Evolutionary conservation across 2,888 invertebrate species (phyloP), one percentile per base, ranked within the genome.

Genomic region (Torymus tubicola): DNA sequence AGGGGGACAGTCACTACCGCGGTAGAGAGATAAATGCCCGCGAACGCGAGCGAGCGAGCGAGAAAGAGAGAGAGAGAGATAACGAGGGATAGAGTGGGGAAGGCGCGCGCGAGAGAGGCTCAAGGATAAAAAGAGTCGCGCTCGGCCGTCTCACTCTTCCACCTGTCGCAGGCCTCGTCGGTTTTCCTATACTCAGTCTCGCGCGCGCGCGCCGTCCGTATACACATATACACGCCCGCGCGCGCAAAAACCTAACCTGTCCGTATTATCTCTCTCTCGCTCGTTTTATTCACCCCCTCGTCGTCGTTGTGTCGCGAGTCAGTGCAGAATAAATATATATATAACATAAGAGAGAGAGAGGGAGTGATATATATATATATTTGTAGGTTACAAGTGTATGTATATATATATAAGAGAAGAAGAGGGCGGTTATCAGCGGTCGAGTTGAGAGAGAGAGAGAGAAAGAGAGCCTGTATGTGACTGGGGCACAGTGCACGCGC

Each of bases 71-170:
- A n/a, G 14, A 52, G 12, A 10, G 55, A 24, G 31, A 11, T 8
- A 18, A 52, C 24, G 57, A 14, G 57, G 52, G 11, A 53, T 11
- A 24, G 24, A 42, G 42, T n/a, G 18, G 42, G 64, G 8, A 5
- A 13, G 14, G 24, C 53, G 68, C 21, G 68, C 31, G 31, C 31
- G 31, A 31, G 31, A 31, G 31, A 31, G 31, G 31, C 52, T 50
- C 71, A 71, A 71, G 61, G 71, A 71, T 71, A 71, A 71, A 71
- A 71, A 71, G 61, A 53, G 8, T 60, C 10, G 13, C 55, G 14
- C 55, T 1, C 67, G 67, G 14, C 31, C 24, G 18, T 75, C 57
- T 58, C 57, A 57, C 50, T 18, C 13, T 24, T 57, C 31, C 75
- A 65, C 74, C 65, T 65, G 64, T 74, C 65, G 55, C 21, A 52